A percentile compares a stretch with the other conserved stretches of the same genome.
Evolutionary conservation across 2,797 vertebrate genomes (phyloP).

Genomic region (Anas georgica): DNA sequence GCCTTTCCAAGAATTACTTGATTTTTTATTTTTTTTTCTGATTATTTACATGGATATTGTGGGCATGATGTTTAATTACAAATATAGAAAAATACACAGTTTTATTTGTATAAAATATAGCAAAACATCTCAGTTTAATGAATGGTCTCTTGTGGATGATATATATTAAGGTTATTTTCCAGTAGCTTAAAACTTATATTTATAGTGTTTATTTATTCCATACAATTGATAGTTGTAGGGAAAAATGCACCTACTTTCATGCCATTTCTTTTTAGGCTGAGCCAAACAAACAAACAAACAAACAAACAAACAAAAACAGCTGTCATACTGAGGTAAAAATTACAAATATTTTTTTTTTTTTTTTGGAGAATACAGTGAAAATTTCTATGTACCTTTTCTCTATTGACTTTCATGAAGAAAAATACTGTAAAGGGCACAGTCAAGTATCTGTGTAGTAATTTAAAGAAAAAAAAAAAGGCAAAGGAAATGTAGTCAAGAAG

Average conservation of each 20-base stretch:
- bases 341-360: not conserved
- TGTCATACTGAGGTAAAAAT: not conserved
- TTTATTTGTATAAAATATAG: not conserved
- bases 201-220: not conserved
- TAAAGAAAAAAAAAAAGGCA: not conserved
- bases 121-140: not conserved
- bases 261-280: not conserved
- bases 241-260: not conserved
- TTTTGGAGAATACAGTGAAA: not conserved
- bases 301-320: not conserved
- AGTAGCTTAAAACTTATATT: not conserved
- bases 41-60: not conserved
- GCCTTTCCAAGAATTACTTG: not conserved
- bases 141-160: not conserved
- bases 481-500: not conserved
- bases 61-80: not conserved
- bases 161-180: not conserved
- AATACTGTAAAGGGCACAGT: rapidly evolving
- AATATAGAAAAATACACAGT: not conserved
- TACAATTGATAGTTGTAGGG: not conserved
- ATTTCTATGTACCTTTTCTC: not conserved
- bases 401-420: not conserved
- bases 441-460: not conserved
- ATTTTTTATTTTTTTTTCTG: not conserved
- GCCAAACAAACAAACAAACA: not conserved